Conservation (phyloP, 23 tunicate species). For the Styela clava region DNA sequence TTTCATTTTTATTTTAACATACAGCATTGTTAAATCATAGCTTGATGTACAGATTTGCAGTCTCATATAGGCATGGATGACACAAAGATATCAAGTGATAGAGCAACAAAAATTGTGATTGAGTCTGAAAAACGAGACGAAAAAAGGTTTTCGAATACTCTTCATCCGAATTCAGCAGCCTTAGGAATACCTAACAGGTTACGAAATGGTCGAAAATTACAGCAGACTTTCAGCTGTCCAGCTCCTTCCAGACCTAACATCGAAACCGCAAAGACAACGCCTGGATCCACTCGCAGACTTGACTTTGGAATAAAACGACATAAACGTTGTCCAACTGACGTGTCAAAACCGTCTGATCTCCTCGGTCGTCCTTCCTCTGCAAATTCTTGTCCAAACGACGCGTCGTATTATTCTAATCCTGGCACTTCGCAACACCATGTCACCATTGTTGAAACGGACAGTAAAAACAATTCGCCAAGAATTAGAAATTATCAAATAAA, state of each 20-base stretch:
- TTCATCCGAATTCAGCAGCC: not conserved
- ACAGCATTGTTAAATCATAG: no score
- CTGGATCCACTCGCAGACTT: not conserved
- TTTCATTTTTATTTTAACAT: no score
- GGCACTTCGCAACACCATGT: not conserved
- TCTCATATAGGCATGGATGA: not conserved
- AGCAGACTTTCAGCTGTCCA: not conserved
- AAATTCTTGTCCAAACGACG: not conserved
- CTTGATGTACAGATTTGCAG: no score
- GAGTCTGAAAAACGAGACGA: not conserved
- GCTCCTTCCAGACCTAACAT: not conserved
- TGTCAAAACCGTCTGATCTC: not conserved
- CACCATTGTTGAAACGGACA: not conserved
- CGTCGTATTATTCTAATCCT: not conserved
- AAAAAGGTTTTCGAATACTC: no score
- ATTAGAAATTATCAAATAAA: slow-evolving; percentile 62
- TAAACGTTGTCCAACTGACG: not conserved
- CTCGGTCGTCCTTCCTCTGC: not conserved
- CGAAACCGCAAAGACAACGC: not conserved
- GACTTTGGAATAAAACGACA: not conserved
- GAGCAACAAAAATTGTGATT: not conserved
- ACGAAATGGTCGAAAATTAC: not conserved
- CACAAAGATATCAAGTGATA: not conserved
- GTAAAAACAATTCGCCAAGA: not conserved
- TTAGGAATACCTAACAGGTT: not conserved